A percentile compares a stretch with the other conserved stretches of the same genome.
Conservation (phyloP, 1,140 invertebrate genomes). For the Arion vulgaris region DNA sequence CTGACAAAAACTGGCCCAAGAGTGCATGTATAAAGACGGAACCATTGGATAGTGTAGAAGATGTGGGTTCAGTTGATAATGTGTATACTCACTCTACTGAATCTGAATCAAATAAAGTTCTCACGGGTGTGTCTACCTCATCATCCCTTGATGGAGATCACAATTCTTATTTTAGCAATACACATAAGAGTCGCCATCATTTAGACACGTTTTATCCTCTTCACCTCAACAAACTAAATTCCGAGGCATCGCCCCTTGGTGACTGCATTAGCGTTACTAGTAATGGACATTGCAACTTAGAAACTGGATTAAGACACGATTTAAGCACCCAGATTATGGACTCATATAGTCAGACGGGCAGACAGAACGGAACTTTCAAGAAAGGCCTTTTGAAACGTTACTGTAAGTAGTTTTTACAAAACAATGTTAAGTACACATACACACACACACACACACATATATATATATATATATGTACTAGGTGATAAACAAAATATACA, state of each 20-base stretch:
- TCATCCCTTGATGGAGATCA: too few relatives aligned
- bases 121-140: too few relatives aligned
- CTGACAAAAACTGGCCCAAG: not conserved
- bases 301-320: slow-evolving; percentile 19
- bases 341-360: not conserved
- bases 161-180: too few relatives aligned
- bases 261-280: not conserved
- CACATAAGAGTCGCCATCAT: not conserved
- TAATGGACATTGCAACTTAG: not conserved
- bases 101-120: too few relatives aligned
- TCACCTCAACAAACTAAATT: not conserved
- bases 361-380: slow-evolving; percentile 46
- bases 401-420: slow-evolving; percentile 44
- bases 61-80: too few relatives aligned
- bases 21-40: not conserved
- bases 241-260: not conserved
- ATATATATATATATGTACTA: too few relatives aligned
- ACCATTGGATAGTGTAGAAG: not conserved
- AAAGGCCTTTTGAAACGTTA: slow-evolving; percentile 55
- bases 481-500: too few relatives aligned
- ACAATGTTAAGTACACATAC: too few relatives aligned
- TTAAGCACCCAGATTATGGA: not conserved
- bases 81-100: too few relatives aligned
- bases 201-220: not conserved
- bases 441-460: too few relatives aligned